Evolutionary conservation across 2,113 vertebrate species (phyloP).

Genomic region (Paramormyrops kingsleyae): DNA sequence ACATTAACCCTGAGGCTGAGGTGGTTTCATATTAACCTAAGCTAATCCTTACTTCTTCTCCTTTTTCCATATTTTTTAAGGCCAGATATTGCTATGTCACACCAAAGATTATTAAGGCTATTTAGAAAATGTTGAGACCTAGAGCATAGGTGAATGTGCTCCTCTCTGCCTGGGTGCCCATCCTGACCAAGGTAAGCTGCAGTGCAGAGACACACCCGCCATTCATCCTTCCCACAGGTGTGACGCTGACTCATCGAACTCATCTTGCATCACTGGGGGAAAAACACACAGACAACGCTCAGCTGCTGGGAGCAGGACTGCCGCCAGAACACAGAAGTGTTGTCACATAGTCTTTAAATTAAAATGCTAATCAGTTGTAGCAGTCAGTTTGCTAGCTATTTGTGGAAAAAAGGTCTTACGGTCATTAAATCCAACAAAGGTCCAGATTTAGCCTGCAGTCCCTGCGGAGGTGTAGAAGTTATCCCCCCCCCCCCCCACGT

Average conservation of each 20-base stretch:
- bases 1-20: background rate
- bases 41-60: background rate
- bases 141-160: background rate
- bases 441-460: background rate
- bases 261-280: background rate
- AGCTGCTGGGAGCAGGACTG: background rate
- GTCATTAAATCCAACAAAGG: background rate
- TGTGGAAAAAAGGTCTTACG: background rate
- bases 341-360: background rate
- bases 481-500: background rate
- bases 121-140: background rate
- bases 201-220: background rate
- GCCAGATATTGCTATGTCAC: background rate
- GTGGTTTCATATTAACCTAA: background rate
- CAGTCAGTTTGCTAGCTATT: background rate
- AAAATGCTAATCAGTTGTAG: background rate
- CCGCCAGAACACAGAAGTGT: background rate
- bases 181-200: background rate
- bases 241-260: background rate
- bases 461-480: background rate
- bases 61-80: background rate
- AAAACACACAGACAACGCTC: background rate
- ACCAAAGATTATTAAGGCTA: background rate
- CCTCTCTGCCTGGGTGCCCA: background rate
- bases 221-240: background rate